A percentile compares a stretch with the other conserved stretches of the same genome.
Conservation (phyloP, 2,888 invertebrate genomes). For the Phorcus lineatus region DNA sequence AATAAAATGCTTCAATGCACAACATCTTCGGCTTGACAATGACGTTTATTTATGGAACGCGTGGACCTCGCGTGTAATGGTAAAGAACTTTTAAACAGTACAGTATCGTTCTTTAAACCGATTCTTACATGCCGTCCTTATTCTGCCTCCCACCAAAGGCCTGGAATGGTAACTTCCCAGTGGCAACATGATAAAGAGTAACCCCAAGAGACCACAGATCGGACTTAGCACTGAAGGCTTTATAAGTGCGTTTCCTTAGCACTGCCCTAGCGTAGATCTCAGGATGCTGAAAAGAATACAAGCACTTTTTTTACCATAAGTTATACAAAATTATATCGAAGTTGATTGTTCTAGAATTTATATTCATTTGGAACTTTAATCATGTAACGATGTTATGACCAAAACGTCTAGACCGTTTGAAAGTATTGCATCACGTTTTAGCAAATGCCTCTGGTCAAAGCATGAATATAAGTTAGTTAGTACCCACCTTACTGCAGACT, state of each 20-base stretch:
- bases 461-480: too few relatives aligned
- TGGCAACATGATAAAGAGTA: slow-evolving; percentile 95
- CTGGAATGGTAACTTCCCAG: slow-evolving; percentile 94
- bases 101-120: not conserved
- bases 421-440: too few relatives aligned
- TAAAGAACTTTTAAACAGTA: not conserved
- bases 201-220: slow-evolving; percentile 98
- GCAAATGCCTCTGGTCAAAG: too few relatives aligned
- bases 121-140: slow-evolving; percentile 90
- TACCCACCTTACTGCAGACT: too few relatives aligned
- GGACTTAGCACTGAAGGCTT: slow-evolving; percentile 94
- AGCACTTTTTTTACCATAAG: not conserved
- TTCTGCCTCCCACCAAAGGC: slow-evolving; percentile 95
- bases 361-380: too few relatives aligned
- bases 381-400: too few relatives aligned
- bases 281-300: slow-evolving; percentile 82
- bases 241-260: slow-evolving; percentile 84
- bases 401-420: too few relatives aligned
- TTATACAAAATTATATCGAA: too few relatives aligned
- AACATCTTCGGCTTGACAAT: too few relatives aligned
- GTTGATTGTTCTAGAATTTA: too few relatives aligned
- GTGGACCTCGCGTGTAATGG: too few relatives aligned
- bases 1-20: not conserved
- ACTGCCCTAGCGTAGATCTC: slow-evolving; percentile 97
- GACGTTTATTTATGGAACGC: too few relatives aligned